Percentiles rank a stretch among this genome's conserved stretches.
phyloP scores from a whole-genome alignment of 2,797 vertebrate species.

The Acrocephalus scirpaceus region DNA sequence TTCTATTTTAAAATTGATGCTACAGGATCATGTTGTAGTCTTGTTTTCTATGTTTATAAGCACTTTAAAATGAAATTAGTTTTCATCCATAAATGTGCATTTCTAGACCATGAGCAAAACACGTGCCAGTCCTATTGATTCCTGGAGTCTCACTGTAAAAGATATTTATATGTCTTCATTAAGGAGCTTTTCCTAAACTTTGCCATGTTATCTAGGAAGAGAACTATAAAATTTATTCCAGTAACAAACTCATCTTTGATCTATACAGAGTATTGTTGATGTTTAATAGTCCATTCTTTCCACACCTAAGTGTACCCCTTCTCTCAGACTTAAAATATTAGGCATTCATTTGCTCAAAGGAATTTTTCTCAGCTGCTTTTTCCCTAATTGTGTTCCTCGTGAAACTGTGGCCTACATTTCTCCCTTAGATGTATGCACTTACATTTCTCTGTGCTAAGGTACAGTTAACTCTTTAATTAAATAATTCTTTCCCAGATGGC shows the following conservation, averaged over 20 bases:
- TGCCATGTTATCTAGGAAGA: not conserved
- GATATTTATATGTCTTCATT: not conserved
- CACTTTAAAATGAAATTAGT: not conserved
- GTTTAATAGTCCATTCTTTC: not conserved
- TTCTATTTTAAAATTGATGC: not conserved
- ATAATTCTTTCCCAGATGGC: not conserved
- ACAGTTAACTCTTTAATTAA: slow-evolving; percentile 43
- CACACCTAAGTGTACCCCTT: not conserved
- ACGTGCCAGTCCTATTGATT: not conserved
- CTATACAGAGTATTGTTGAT: not conserved
- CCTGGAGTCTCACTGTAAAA: not conserved
- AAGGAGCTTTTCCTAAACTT: not conserved
- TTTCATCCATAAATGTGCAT: not conserved
- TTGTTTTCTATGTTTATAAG: not conserved
- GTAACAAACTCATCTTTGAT: not conserved
- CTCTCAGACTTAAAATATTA: not conserved
- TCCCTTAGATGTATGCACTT: not conserved
- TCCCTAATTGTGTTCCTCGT: not conserved
- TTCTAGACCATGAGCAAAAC: not conserved
- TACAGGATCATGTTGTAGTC: rapidly evolving
- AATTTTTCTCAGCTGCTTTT: not conserved
- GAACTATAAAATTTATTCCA: not conserved
- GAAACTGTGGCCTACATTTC: not conserved
- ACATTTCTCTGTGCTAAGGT: not conserved
- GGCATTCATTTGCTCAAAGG: not conserved